A percentile compares a stretch with the other conserved stretches of the same genome.
Conservation (phyloP, 2,797 vertebrate genomes). For the Sylvia borin region DNA sequence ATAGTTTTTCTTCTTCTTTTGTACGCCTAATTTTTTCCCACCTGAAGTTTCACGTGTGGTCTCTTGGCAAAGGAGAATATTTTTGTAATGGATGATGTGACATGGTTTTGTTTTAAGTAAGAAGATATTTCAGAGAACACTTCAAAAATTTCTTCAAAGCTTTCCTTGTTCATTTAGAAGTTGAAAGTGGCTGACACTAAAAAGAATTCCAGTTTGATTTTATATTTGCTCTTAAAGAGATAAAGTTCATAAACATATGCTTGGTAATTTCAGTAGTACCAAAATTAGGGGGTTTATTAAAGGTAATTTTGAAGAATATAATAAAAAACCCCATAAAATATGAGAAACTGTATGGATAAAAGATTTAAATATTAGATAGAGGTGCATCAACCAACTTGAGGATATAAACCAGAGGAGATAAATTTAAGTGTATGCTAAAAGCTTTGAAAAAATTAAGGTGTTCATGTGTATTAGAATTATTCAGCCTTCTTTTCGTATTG, state of each 20-base stretch:
- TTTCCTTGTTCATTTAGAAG: not conserved
- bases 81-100: slow-evolving; percentile 39
- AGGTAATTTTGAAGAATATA: not conserved
- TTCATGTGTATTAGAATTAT: not conserved
- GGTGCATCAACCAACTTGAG: not conserved
- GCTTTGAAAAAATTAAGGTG: not conserved
- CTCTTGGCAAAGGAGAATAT: slow-evolving; percentile 24
- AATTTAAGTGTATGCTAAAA: not conserved
- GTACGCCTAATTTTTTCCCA: slow-evolving; percentile 23
- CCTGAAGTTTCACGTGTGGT: slow-evolving; percentile 55
- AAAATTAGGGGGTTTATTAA: not conserved
- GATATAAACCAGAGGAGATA: not conserved
- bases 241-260: not conserved
- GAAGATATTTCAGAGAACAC: not conserved
- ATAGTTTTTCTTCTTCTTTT: slow-evolving; percentile 21
- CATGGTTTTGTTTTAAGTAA: slow-evolving; percentile 14
- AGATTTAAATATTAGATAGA: not conserved
- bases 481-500: not conserved
- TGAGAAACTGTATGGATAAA: not conserved
- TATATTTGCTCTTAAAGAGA: not conserved
- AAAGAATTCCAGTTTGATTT: not conserved
- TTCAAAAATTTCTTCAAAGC: not conserved
- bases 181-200: not conserved
- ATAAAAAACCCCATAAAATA: not conserved
- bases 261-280: not conserved